phyloP scores from a whole-genome alignment of 2,113 vertebrate genomes.

The Columbina picui region DNA sequence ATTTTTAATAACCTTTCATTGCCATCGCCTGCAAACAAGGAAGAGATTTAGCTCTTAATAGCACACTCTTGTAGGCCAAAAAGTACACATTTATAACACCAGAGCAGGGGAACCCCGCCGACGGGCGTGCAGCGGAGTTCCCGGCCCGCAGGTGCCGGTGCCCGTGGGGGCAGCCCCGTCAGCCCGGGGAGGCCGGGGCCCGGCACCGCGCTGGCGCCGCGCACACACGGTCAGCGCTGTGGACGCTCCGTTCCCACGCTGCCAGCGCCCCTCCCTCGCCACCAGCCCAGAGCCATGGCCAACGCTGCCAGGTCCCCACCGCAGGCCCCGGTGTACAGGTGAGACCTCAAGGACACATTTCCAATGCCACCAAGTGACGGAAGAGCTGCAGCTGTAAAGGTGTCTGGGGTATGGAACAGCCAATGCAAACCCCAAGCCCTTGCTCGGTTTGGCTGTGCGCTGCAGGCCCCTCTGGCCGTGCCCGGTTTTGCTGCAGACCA shows the following conservation, averaged over 20 bases:
- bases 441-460: too few relatives aligned
- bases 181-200: not conserved
- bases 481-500: not conserved
- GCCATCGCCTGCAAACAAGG: not conserved
- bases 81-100: not conserved
- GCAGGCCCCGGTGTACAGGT: fast-evolving
- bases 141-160: not conserved
- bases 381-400: not conserved
- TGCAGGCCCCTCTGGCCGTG: not conserved
- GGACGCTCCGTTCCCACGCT: not conserved
- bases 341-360: not conserved
- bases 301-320: too few relatives aligned
- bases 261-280: not conserved
- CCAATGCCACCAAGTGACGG: not conserved
- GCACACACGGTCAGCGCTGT: not conserved
- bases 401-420: not conserved
- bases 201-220: not conserved
- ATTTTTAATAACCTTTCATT: not conserved
- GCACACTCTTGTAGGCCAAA: not conserved
- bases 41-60: not conserved
- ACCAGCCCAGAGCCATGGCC: not conserved
- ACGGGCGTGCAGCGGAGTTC: not conserved
- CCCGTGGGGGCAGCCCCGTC: not conserved
- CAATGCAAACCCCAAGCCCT: too few relatives aligned
- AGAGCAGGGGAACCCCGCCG: fast-evolving